phyloP scores from a whole-genome alignment of 1,140 invertebrate species.

The Theocolax elegans region DNA sequence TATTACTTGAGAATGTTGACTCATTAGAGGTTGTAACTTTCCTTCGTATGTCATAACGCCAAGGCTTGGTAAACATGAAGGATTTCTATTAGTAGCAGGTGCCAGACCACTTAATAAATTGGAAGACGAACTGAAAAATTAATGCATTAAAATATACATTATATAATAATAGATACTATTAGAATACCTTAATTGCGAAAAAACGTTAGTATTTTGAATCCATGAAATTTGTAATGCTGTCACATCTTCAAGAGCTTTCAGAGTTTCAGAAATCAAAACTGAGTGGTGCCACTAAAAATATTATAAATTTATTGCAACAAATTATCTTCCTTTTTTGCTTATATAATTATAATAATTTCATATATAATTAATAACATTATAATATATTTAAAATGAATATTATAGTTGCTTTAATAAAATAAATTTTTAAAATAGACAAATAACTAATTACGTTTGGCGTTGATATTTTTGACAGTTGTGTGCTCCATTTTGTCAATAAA shows the following conservation, averaged over 20 bases:
- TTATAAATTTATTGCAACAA: conserved; percentile 16
- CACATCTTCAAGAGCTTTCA: conserved; percentile 50
- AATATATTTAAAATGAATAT: no score
- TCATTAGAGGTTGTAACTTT: conserved; percentile 56
- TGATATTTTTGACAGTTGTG: conserved; percentile 53
- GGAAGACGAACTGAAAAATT: conserved; percentile 52
- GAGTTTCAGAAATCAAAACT: conserved; percentile 55
- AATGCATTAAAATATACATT: background rate
- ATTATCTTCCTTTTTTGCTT: background rate
- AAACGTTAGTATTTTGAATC: conserved; percentile 52
- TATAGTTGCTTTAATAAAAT: no score
- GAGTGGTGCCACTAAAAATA: conserved; percentile 57
- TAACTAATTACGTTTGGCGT: conserved; percentile 53
- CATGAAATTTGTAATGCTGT: conserved; percentile 47
- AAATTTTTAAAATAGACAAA: background rate
- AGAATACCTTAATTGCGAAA: conserved; percentile 52
- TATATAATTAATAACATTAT: no score
- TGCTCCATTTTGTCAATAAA: conserved; percentile 60
- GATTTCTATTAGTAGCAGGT: conserved; percentile 49
- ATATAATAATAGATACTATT: conserved; percentile 15
- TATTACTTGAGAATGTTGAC: conserved; percentile 51
- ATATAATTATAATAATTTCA: no score
- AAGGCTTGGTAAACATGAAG: conserved; percentile 56
- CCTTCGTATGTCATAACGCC: conserved; percentile 55
- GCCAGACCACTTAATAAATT: conserved; percentile 56